Evolutionary conservation across 2,113 vertebrate genomes (phyloP), one percentile per base, ranked within the genome.

Genomic region (Epinephelus moara): DNA sequence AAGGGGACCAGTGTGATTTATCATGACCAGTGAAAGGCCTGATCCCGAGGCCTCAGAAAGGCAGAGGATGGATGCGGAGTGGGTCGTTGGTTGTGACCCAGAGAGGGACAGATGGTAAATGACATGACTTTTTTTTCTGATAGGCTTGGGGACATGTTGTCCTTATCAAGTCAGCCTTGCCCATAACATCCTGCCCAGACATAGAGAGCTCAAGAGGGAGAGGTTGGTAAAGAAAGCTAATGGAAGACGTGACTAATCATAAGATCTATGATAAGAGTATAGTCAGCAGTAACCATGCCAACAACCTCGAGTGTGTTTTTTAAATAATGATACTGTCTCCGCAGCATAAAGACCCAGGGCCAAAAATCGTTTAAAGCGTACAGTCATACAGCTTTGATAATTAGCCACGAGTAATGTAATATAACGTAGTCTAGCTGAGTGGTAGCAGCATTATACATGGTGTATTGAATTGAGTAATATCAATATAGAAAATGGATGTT

Each of bases 231-330:
- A 70, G 56, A 84, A 84, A 82, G 56, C 84, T 83, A 87, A 89
- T 83, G 84, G 86, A 74, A 78, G 70, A 92, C 56, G 62, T 90
- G 91, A 88, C 85, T 77, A 87, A 92, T 92, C 75, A 88, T 85
- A 61, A 80, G 73, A 84, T 93, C 86, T 86, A 64, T 53, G 69
- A 88, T 88, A 75, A 85, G 66, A 86, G 60, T 64, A 52, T n/a
- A 74, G 79, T 89, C 78, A 80, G 75, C 63, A 64, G 85, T 80
- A 83, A 74, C 89, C 49, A 81, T 80, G 87, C 70, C 80, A 91
- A 88, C 81, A 75, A 82, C 78, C 75, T 81, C 74, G 37, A 81
- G 77, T 80, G 33, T 88, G 75, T 88, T 81, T 81, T 86, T 67
- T 30, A 30, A 30, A n/a, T 66, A 42, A 78, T 73, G 71, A 67